These are phyloP conservation scores for Rousettus leschenaultii DNA, from an alignment of 2,113 vertebrate species.

Conservation along the genomic window DNA sequence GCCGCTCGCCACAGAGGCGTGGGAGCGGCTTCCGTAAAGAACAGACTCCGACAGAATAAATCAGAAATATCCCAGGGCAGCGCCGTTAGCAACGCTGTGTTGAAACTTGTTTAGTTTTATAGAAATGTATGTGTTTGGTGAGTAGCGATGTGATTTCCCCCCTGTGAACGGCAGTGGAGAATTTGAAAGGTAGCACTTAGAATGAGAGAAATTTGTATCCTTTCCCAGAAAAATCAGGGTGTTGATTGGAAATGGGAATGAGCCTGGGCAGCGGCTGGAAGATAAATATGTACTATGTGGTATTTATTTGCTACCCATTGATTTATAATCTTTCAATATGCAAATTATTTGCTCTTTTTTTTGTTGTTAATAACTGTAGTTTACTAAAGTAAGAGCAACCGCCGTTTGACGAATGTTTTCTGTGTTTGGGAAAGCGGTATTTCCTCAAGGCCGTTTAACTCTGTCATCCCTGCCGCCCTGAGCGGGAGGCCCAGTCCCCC, in stretches of 20 bases:
- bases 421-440: constrained; percentile 2
- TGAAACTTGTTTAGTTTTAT: neutral
- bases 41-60: neutral
- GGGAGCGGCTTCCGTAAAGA: neutral
- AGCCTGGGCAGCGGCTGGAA: neutral
- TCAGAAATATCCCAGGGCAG: neutral
- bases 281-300: neutral
- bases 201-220: neutral
- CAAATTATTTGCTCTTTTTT: constrained; percentile 25
- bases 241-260: neutral
- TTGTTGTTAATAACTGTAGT: neutral
- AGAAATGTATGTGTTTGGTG: neutral
- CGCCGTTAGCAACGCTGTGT: neutral
- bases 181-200: neutral
- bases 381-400: constrained; percentile 11
- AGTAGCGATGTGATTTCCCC: neutral
- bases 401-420: constrained; percentile 36
- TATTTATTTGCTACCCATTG: neutral
- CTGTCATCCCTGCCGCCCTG: neutral
- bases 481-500: neutral
- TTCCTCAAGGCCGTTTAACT: constrained; percentile 47
- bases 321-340: constrained; percentile 39
- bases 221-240: neutral
- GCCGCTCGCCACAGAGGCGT: too few relatives aligned
- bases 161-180: neutral